Evolutionary conservation across 2,113 vertebrate species (phyloP).

Genomic region (Amia ocellicauda): DNA sequence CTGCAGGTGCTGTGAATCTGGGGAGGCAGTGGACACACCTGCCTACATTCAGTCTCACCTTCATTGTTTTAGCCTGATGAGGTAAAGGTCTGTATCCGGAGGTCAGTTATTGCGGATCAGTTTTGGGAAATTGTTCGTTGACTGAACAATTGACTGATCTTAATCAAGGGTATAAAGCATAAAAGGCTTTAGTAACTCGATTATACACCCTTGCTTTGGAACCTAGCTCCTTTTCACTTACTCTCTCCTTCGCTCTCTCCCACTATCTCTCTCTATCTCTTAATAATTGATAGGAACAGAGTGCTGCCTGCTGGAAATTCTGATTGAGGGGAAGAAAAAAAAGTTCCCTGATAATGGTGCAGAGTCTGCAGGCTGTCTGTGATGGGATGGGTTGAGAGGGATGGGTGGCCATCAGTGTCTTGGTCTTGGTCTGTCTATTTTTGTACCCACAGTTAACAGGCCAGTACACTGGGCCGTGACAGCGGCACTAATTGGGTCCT

Average conservation of each 20-base stretch:
- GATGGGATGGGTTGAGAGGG: neutral
- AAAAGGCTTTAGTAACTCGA: too few species aligned
- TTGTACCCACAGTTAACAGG: neutral
- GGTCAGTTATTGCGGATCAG: too few species aligned
- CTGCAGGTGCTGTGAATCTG: too few species aligned
- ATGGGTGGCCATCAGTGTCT: neutral
- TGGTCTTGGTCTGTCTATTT: too few species aligned
- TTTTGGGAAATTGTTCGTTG: too few species aligned
- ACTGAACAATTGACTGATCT: neutral
- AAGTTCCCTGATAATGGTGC: neutral
- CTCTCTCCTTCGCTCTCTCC: neutral
- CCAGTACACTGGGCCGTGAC: neutral
- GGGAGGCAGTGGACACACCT: too few species aligned
- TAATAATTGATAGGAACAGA: constrained; percentile 3
- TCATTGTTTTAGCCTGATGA: too few species aligned
- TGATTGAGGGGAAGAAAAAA: too few species aligned
- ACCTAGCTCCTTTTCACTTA: neutral
- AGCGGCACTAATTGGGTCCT: neutral
- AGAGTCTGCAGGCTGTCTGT: too few species aligned
- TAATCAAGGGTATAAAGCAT: too few species aligned
- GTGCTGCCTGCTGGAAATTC: neutral
- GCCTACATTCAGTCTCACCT: too few species aligned
- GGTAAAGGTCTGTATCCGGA: too few species aligned
- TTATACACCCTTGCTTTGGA: neutral
- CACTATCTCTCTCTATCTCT: neutral